Evolutionary conservation across 1,140 invertebrate species (phyloP).

Genomic region (Chironomus striatipennis): DNA sequence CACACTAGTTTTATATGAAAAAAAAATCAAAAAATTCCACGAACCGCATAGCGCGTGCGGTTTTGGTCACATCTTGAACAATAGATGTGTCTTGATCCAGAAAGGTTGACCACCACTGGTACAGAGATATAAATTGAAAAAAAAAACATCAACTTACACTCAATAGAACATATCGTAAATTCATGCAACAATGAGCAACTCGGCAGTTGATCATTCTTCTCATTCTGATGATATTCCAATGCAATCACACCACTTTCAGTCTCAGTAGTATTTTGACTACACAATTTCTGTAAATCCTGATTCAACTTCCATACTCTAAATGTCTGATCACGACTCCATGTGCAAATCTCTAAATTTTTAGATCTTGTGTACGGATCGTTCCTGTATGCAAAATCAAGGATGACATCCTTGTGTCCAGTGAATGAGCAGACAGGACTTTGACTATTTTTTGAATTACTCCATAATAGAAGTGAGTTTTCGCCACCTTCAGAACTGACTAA

Average conservation of each 20-base stretch:
- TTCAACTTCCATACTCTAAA: constrained; percentile 86
- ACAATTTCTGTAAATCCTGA: constrained; percentile 66
- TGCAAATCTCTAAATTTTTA: constrained; percentile 78
- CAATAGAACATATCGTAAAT: constrained; percentile 72
- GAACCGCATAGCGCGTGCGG: too few species aligned
- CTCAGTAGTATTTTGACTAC: constrained; percentile 44
- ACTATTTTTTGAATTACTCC: constrained; percentile 53
- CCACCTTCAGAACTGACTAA: constrained; percentile 42
- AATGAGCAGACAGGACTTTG: constrained; percentile 72
- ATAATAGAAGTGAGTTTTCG: constrained; percentile 73
- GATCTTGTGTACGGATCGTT: constrained; percentile 48
- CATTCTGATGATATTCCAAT: constrained; percentile 17
- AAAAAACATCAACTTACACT: constrained; percentile 51
- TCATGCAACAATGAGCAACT: constrained; percentile 69
- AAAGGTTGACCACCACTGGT: too few species aligned
- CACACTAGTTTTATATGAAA: too few species aligned
- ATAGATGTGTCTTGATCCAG: too few species aligned
- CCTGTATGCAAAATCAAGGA: constrained; percentile 91
- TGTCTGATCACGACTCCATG: constrained; percentile 91
- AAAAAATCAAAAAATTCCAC: too few species aligned
- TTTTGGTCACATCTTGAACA: too few species aligned
- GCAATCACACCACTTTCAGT: constrained; percentile 24
- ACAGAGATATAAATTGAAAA: too few species aligned
- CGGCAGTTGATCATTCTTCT: constrained; percentile 37
- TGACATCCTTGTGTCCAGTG: constrained; percentile 86